A percentile compares a stretch with the other conserved stretches of the same genome.
phyloP scores from a whole-genome alignment of 2,888 invertebrate species.

The Metellina segmentata region DNA sequence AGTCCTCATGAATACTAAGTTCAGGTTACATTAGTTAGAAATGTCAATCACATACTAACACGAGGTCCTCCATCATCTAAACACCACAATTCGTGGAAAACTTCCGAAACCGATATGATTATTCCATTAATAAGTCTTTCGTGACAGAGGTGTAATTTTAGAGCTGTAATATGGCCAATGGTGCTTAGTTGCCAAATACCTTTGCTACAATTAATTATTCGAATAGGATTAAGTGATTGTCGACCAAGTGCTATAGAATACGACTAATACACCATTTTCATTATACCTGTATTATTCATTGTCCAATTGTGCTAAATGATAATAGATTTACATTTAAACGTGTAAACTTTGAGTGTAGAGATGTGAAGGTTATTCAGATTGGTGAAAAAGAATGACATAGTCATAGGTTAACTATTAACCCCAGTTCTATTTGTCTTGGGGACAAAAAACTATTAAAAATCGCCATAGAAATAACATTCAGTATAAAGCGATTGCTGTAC shows the following conservation, averaged over 20 bases:
- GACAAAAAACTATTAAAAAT: too few species aligned
- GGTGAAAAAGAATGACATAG: too few species aligned
- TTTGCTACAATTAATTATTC: background rate
- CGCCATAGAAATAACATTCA: too few species aligned
- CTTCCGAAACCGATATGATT: conserved; percentile 7
- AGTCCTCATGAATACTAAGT: too few species aligned
- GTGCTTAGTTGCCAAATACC: background rate
- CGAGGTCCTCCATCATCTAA: background rate
- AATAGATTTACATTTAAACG: too few species aligned
- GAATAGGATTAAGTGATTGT: background rate
- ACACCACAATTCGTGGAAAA: background rate
- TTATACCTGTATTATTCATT: background rate
- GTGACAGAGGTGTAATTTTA: conserved; percentile 17
- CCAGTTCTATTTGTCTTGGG: too few species aligned
- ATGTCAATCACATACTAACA: too few species aligned
- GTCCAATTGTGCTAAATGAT: background rate
- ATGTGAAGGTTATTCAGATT: too few species aligned
- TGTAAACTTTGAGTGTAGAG: too few species aligned
- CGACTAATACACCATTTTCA: background rate
- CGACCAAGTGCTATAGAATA: background rate
- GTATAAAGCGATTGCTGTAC: too few species aligned
- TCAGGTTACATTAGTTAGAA: too few species aligned
- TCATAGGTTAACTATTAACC: too few species aligned
- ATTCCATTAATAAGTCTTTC: conserved; percentile 1
- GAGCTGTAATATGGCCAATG: background rate